Evolutionary conservation across 2,888 invertebrate genomes (phyloP), one percentile per base, ranked within the genome.

Genomic region (Globia sparganii): DNA sequence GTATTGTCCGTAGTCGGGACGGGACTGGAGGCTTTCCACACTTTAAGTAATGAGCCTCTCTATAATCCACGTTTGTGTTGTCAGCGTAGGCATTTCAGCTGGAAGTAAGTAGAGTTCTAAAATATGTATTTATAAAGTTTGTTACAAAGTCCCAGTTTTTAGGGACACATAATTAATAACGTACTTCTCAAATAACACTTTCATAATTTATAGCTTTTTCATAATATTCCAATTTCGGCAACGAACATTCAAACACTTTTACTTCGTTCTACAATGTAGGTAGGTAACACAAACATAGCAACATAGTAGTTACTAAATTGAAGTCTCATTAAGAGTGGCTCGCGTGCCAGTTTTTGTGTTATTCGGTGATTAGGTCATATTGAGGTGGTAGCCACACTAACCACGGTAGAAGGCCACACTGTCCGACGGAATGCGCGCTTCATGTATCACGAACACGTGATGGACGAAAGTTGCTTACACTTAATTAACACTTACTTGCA

Each of bases 351-450:
- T 86, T 87, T 85, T 86, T 78, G 49, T 46, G 70, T 86, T 79
- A 87, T 84, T 87, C 74, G 84, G 80, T 66, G 81, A 87, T 87
- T 87, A 87, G 80, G 80, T 87, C 81, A 81, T 84, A 78, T 81
- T 56, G 79, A 80, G 71, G 77, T 82, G 70, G 80, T 72, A 72
- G 58, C 68, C 70, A 67, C 49, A 28, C 49, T 65, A 31, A 34
- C 49, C 9, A 3, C 49, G 34, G 40, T 40, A 72, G 77, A 77
- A 83, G 78, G 79, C 78, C 74, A 65, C 64, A 77, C 71, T 83
- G 64, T 75, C 75, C 65, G 25, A 25, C n/a, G 70, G 78, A 72
- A 81, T 81, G 81, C 43, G 79, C 70, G 62, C 65, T 70, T 77
- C 49, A 86, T 77, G 72, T 78, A 78, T 81, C 75, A 83, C 83